Evolutionary conservation across 2,888 invertebrate species (phyloP), one percentile per base, ranked within the genome.

Genomic region (Synanthedon andrenaeformis): DNA sequence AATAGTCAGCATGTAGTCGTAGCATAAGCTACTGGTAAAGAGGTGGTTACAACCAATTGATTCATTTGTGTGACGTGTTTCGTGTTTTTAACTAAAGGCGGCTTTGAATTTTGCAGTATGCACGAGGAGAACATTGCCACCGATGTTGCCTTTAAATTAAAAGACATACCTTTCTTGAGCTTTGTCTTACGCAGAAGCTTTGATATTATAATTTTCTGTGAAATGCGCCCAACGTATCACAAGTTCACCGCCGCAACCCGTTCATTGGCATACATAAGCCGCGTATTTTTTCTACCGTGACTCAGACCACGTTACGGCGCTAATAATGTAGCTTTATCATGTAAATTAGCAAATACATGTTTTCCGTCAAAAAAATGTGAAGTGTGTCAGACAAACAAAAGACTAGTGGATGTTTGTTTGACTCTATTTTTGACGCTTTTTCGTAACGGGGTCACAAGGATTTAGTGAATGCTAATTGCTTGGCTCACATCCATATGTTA

Each of bases 301-400:
- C 54, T 67, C 63, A 62, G 51, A 45, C 53, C 52, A 56, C 51
- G 52, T 17, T 8, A 41, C 54, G 58, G 57, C 59, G 65, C 58
- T 67, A 68, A 70, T 64, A 45, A 61, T 51, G 56, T 55, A 57
- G 42, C 56, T 64, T 69, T 69, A 65, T 69, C 54, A 69, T 69
- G 66, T 60, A 66, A 69, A 70, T 66, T 59, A 60, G 57, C 56
- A 58, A 65, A 64, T 62, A 56, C 55, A 55, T 58, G 54, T 58
- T 62, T 63, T 63, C 62, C 63, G 59, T 56, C 55, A 54, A 54
- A 56, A 61, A 35, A 35, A 35, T 10, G 58, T 54, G 56, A 65
- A 62, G 57, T 66, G 61, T 68, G 69, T 66, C 68, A 69, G 63
- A 57, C 59, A 57, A 58, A 67, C 66, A 69, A 69, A 65, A 62